Evolutionary conservation across 2,113 vertebrate species (phyloP).

Genomic region (Microtus montanus): DNA sequence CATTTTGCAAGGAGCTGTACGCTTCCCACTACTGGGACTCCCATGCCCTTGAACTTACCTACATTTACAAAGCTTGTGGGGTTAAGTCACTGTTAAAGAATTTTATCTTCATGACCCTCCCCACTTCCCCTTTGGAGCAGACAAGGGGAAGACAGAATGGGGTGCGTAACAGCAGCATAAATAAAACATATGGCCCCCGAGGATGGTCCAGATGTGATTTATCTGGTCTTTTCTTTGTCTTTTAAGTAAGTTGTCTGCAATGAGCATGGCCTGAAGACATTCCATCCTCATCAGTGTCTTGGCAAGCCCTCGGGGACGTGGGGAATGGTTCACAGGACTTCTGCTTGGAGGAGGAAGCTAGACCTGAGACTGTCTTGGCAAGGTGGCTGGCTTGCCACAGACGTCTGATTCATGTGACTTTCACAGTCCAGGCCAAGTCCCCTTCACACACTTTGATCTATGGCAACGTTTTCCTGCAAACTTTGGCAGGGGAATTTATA

Average conservation of each 20-base stretch:
- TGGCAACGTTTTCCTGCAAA: neutral
- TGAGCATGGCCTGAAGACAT: neutral
- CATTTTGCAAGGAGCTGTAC: neutral
- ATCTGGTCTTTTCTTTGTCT: neutral
- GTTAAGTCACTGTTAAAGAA: neutral
- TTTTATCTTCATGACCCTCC: neutral
- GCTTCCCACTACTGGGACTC: neutral
- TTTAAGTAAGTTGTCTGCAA: neutral
- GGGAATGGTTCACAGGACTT: neutral
- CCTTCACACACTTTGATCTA: neutral
- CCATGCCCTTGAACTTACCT: neutral
- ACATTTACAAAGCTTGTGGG: neutral
- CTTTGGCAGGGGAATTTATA: neutral
- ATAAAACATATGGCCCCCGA: neutral
- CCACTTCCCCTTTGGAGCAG: neutral
- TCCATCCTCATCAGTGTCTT: neutral
- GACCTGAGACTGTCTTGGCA: neutral
- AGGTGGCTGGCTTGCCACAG: neutral
- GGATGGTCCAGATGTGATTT: neutral
- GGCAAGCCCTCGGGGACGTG: accelerated
- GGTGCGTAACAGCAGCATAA: neutral
- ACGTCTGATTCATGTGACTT: neutral
- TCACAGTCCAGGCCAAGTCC: neutral
- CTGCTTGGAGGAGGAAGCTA: neutral
- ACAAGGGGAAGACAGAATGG: neutral